Evolutionary conservation across 2,113 vertebrate genomes (phyloP).

Genomic region (Lathamus discolor): DNA sequence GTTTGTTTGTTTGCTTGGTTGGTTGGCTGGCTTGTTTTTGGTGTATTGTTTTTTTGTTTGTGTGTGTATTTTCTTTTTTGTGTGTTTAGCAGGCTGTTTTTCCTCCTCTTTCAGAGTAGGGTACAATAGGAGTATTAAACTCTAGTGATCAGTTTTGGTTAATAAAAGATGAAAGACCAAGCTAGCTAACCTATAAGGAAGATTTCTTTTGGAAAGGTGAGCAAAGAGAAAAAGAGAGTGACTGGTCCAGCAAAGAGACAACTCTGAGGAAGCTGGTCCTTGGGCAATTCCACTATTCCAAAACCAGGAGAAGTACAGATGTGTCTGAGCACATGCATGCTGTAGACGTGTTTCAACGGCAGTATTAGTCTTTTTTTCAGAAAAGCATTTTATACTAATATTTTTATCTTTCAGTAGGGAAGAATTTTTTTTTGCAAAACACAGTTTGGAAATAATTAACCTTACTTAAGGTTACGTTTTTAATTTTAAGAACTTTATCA

Average conservation of each 20-base stretch:
- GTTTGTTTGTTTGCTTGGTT: not conserved
- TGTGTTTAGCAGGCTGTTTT: not conserved
- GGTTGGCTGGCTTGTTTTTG: not conserved
- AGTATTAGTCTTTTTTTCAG: not conserved
- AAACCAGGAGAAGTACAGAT: not conserved
- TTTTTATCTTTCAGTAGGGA: not conserved
- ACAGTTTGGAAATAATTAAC: not conserved
- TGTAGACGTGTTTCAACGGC: not conserved
- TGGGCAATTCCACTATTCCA: not conserved
- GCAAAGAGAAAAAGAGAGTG: not conserved
- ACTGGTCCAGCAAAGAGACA: not conserved
- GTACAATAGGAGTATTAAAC: not conserved
- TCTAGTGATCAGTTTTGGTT: not conserved
- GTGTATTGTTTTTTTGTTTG: not conserved
- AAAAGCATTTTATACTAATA: not conserved
- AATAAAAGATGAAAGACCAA: not conserved
- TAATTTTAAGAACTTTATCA: not conserved
- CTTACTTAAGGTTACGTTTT: not conserved
- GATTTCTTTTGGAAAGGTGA: not conserved
- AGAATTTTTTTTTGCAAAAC: not conserved
- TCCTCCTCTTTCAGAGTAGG: not conserved
- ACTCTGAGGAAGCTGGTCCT: not conserved
- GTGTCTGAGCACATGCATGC: rapidly evolving
- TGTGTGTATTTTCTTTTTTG: not conserved
- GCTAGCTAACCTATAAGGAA: not conserved